Conservation (phyloP, 2,113 vertebrate genomes). For the Epinephelus lanceolatus region DNA sequence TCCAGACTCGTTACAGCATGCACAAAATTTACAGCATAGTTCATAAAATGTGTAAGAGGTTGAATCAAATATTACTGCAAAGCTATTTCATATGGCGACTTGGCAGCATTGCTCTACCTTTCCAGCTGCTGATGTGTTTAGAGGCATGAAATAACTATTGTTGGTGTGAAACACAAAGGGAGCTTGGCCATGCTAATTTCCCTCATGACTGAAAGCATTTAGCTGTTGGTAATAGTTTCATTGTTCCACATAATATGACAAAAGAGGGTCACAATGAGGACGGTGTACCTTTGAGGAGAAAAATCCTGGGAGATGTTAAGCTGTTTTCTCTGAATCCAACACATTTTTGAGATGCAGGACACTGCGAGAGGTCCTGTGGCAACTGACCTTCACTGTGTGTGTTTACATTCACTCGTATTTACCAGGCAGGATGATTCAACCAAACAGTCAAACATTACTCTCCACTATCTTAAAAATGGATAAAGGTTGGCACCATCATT, state of each 20-base stretch:
- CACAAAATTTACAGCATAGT: slow-evolving; percentile 37
- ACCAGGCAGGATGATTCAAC: slow-evolving; percentile 7
- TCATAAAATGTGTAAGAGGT: slow-evolving; percentile 53
- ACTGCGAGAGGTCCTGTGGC: not conserved
- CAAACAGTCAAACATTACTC: slow-evolving; percentile 4
- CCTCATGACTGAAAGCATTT: slow-evolving; percentile 39
- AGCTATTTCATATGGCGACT: slow-evolving; percentile 43
- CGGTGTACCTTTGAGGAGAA: slow-evolving; percentile 1
- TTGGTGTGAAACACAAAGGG: slow-evolving; percentile 43
- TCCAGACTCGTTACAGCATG: slow-evolving; percentile 8
- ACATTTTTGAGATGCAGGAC: slow-evolving; percentile 21
- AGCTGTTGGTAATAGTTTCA: slow-evolving; percentile 37
- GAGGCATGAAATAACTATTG: slow-evolving; percentile 40
- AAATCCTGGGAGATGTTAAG: slow-evolving; percentile 18
- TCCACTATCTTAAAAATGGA: not conserved
- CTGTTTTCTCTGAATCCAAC: slow-evolving; percentile 14
- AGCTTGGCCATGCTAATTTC: slow-evolving; percentile 51
- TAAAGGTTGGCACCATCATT: slow-evolving; percentile 7
- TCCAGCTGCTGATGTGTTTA: slow-evolving; percentile 19
- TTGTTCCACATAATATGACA: slow-evolving; percentile 46
- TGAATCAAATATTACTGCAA: slow-evolving; percentile 50
- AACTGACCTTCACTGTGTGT: slow-evolving; percentile 22
- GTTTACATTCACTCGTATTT: not conserved
- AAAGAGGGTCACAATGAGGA: slow-evolving; percentile 36
- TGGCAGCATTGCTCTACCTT: slow-evolving; percentile 2